Evolutionary conservation across 1,140 invertebrate species (phyloP).

Genomic region (Triops cancriformis): DNA sequence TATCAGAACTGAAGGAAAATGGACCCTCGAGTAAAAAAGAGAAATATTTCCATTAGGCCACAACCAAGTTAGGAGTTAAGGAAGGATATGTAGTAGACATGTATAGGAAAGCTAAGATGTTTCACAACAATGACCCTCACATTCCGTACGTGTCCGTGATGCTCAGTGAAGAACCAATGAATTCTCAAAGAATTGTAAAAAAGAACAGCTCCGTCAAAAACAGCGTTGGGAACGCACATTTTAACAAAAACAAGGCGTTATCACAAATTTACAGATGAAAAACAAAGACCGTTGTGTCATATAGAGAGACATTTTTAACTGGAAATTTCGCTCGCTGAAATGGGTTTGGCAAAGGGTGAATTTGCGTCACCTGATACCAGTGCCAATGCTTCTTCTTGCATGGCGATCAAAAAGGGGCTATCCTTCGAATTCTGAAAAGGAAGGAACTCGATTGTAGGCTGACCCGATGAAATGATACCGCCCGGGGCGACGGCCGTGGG

Average conservation of each 20-base stretch:
- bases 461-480: constrained; percentile 8
- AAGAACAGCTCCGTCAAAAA: neutral
- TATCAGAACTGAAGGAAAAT: neutral
- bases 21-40: neutral
- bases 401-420: constrained; percentile 15
- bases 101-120: neutral
- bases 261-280: neutral
- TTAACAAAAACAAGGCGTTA: neutral
- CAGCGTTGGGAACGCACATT: neutral
- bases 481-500: neutral
- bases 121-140: neutral
- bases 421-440: constrained; percentile 20
- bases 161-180: neutral
- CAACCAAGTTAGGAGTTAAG: neutral
- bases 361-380: neutral
- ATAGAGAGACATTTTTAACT: neutral
- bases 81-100: neutral
- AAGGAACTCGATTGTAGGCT: neutral
- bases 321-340: neutral
- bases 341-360: neutral
- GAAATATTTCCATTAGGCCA: neutral
- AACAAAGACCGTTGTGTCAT: neutral
- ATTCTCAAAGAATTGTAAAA: neutral
- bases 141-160: neutral
- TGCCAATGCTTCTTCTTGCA: constrained; percentile 17